Base-by-base conservation (phyloP, 2,113 vertebrate species). In the Rhynchopsitta pachyrhyncha region DNA sequence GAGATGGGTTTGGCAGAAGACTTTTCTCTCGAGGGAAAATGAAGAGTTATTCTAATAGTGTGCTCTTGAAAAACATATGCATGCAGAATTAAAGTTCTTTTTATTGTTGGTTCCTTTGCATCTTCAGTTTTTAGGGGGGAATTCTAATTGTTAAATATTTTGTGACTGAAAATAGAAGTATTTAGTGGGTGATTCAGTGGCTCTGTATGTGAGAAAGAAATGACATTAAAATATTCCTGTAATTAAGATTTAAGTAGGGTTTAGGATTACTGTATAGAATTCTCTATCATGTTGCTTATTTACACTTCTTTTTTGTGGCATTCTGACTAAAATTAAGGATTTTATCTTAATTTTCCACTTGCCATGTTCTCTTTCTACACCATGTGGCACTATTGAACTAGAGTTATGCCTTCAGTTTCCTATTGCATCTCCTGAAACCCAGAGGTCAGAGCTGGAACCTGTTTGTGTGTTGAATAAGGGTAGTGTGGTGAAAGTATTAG, bases 221-320 rank as follows among this genome's bases (percentile, higher is more conserved):
- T 15, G 31, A 0, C 13, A 0, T 4, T 19, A 3, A 60, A n/a
- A 28, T 81, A 31, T 8, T 7, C 2, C 13, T 16, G 17, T 25
- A 15, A 6, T 27, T 24, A 8, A 1, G 16, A 10, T n/a, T 14
- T 3, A 47, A 53, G 23, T 44, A 28, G 49, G 10, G 14, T 50
- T 59, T 60, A 60, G 90, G 29, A 33, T 74, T 52, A 53, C 31
- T 8, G 17, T 62, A 3, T 41, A 47, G 27, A 19, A 37, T 37
- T 67, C 23, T 33, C 29, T 37, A 1, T 47, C 7, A 3, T 52
- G 23, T 55, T 18, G 17, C 4, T 47, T 50, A 39, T 6, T 42
- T 39, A 25, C 17, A 13, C 5, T 31, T 4, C 0, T 22, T 39
- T 73, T 78, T 28, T 29, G 20, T 41, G 49, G 14, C 9, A 2